Base-by-base conservation (phyloP, 2,797 vertebrate genomes). In the Pseudomugil tenellus region DNA sequence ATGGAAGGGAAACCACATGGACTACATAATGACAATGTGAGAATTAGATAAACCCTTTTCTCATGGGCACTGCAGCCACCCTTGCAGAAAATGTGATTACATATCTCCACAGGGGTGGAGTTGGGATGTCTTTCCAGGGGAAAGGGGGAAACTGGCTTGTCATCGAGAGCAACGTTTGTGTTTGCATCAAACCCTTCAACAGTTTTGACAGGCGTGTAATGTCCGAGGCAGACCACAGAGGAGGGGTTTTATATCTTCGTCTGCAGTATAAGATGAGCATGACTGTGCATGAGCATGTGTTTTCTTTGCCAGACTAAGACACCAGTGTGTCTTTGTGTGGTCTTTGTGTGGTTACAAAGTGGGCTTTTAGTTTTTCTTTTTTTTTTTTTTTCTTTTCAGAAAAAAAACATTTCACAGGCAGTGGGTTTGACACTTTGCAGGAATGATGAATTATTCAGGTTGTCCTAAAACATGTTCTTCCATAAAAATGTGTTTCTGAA, bases 41-140 rank as follows among this genome's bases (percentile, higher is more conserved):
- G 82, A 81, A 89, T 92, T 92, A 49, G 87, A 93, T 93, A 92
- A 92, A 90, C 80, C 83, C 82, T 90, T 90, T 89, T 88, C 87
- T 90, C 72, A 81, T 13, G 63, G 87, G 84, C 77, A 76, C 78
- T 84, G 76, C 79, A 90, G 76, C 74, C 86, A 81, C 67, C 84
- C 87, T 90, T 79, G 86, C 80, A 80, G 90, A 93, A 92, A 92
- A 93, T 89, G 86, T 86, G 88, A 92, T 93, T 91, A 93, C 79
- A 77, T 55, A 79, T 89, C 86, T 87, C 74, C 64, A 76, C 76
- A 39, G 89, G 87, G 72, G 68, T 66, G 57, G 64, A 69, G 32
- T 69, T 51, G 66, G 81, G 66, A 77, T 19, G 53, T 29, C 69
- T 78, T 70, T 59, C 63, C 25, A 28, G 32, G 23, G 43, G 17